Evolutionary conservation across 2,113 vertebrate species (phyloP).

Genomic region (Antidorcas marsupialis): DNA sequence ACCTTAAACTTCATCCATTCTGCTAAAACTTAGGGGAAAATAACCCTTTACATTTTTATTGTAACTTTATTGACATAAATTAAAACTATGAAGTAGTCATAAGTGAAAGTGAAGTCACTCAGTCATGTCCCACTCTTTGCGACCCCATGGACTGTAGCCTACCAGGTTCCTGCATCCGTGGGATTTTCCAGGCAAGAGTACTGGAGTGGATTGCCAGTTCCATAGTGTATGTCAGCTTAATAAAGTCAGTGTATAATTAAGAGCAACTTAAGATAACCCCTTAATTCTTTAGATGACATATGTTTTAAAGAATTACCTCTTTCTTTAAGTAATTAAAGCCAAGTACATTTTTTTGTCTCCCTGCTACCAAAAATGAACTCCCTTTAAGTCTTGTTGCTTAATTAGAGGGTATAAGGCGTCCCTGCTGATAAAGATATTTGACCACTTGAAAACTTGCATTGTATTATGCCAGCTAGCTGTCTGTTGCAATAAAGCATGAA

Average conservation of each 20-base stretch:
- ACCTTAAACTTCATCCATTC: not conserved
- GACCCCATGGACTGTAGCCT: no score
- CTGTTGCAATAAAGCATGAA: not conserved
- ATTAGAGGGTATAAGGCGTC: conserved; percentile 39
- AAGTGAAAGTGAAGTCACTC: no score
- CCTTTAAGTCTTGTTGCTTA: conserved; percentile 49
- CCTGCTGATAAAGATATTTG: conserved; percentile 14
- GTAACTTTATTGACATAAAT: not conserved
- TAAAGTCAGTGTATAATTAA: conserved; percentile 11
- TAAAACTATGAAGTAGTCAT: not conserved
- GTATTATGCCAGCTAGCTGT: not conserved
- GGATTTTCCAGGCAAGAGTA: no score
- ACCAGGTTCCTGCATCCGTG: no score
- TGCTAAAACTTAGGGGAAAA: not conserved
- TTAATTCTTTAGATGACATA: not conserved
- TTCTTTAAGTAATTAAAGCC: conserved; percentile 44
- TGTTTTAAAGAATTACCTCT: conserved; percentile 35
- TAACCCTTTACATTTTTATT: not conserved
- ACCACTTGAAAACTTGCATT: not conserved
- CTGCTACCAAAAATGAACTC: conserved; percentile 36
- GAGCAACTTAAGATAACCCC: not conserved
- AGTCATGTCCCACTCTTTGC: no score
- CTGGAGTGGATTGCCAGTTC: no score
- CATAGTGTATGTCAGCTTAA: not conserved
- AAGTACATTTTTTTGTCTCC: conserved; percentile 26